Evolutionary conservation across 1,140 invertebrate genomes (phyloP).

Genomic region (Euura lappo): DNA sequence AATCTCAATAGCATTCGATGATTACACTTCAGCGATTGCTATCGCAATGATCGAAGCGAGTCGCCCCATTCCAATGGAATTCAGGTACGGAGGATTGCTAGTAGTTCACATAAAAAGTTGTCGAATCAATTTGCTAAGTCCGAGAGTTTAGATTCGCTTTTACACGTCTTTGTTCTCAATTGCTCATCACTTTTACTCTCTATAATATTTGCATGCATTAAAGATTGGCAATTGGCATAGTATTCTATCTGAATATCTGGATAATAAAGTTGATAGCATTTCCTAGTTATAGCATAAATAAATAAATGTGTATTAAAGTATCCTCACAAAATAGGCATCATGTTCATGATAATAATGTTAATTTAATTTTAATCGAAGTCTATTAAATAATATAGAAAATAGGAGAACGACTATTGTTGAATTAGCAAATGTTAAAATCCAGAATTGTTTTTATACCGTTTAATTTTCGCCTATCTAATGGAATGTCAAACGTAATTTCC

Average conservation of each 20-base stretch:
- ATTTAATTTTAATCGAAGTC: background rate
- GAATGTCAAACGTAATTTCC: no score
- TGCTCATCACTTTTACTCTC: background rate
- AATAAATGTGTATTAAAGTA: background rate
- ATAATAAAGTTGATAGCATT: background rate
- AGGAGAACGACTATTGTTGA: background rate
- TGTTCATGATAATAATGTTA: background rate
- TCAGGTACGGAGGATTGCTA: no score
- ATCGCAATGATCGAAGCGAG: no score
- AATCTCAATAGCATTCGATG: no score
- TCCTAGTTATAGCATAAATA: slow-evolving; percentile 1
- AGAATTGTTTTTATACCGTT: no score
- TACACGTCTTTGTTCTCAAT: background rate
- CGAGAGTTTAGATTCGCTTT: no score
- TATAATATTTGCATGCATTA: background rate
- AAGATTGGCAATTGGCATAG: background rate
- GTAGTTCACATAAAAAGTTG: background rate
- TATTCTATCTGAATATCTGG: background rate
- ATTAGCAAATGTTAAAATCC: background rate
- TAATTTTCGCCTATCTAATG: no score
- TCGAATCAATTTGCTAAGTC: background rate
- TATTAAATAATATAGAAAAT: background rate
- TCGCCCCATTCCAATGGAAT: no score
- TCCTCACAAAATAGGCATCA: background rate
- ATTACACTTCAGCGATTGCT: no score